Conservation (phyloP, 2,797 vertebrate genomes). For the Podarcis siculus region DNA sequence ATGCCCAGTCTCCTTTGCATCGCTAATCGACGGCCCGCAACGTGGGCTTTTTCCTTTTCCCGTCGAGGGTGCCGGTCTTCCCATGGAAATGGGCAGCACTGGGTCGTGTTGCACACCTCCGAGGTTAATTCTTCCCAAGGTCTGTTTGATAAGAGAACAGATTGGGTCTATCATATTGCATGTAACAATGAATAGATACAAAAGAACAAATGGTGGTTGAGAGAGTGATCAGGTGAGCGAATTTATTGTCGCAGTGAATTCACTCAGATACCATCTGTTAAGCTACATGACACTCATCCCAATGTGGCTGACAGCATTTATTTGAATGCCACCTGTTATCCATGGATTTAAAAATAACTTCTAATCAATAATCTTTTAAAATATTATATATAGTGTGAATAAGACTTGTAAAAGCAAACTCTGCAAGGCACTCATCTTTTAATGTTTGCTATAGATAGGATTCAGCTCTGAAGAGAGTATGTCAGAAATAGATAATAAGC, state of each 20-base stretch:
- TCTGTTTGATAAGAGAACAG: slow-evolving; percentile 32
- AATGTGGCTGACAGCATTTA: slow-evolving; percentile 35
- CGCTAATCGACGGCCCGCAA: neutral
- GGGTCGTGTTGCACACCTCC: slow-evolving; percentile 25
- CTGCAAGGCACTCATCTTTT: neutral
- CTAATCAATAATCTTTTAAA: neutral
- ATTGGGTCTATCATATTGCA: neutral
- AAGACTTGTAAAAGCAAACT: neutral
- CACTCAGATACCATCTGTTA: slow-evolving; percentile 46
- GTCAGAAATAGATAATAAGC: neutral
- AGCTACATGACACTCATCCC: slow-evolving; percentile 29
- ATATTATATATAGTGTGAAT: neutral
- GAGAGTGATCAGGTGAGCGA: slow-evolving; percentile 38
- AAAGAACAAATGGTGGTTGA: slow-evolving; percentile 29
- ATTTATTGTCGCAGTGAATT: slow-evolving; percentile 39
- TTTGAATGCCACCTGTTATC: slow-evolving; percentile 59
- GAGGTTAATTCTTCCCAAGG: slow-evolving; percentile 37
- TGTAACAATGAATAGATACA: slow-evolving; percentile 25
- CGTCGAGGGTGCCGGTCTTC: neutral
- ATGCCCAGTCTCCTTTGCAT: slow-evolving; percentile 21
- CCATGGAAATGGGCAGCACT: neutral
- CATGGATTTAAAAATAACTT: slow-evolving; percentile 24
- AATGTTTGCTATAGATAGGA: neutral
- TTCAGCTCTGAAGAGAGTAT: neutral
- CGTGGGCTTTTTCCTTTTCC: neutral